phyloP scores from a whole-genome alignment of 1,140 invertebrate species.

The Drosophila punjabiensis region DNA sequence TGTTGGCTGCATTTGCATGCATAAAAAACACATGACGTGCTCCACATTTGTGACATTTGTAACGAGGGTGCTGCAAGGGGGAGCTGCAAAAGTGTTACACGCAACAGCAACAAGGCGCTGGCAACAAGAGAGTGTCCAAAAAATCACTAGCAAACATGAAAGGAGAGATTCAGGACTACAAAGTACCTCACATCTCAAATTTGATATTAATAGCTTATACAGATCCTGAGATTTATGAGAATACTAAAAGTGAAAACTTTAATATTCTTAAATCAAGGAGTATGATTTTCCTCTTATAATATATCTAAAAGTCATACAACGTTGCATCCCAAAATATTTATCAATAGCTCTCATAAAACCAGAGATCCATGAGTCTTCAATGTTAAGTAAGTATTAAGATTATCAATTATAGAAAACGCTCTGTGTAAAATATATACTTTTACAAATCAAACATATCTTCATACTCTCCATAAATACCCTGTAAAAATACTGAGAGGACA shows the following conservation, averaged over 20 bases:
- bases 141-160: conserved; percentile 2
- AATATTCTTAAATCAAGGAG: too few relatives aligned
- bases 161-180: background rate
- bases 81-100: conserved; percentile 69
- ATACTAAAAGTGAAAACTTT: too few relatives aligned
- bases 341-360: background rate
- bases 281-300: too few relatives aligned
- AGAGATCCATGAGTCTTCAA: background rate
- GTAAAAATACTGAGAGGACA: background rate
- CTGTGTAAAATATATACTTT: background rate
- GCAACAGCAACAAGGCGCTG: conserved; percentile 48
- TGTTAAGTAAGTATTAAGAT: too few relatives aligned
- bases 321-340: background rate
- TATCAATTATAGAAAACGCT: background rate
- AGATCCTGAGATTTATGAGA: too few relatives aligned
- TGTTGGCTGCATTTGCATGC: conserved; percentile 64
- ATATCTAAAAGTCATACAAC: background rate
- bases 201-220: too few relatives aligned
- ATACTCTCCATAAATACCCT: conserved; percentile 1
- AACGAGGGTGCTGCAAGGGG: conserved; percentile 13
- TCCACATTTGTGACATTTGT: conserved; percentile 79
- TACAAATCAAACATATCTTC: too few relatives aligned
- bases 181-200: background rate
- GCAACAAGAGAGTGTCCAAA: conserved; percentile 41
- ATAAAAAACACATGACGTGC: conserved; percentile 72